Evolutionary conservation across 2,113 vertebrate species (phyloP).

Genomic region (Muntiacus reevesi): DNA sequence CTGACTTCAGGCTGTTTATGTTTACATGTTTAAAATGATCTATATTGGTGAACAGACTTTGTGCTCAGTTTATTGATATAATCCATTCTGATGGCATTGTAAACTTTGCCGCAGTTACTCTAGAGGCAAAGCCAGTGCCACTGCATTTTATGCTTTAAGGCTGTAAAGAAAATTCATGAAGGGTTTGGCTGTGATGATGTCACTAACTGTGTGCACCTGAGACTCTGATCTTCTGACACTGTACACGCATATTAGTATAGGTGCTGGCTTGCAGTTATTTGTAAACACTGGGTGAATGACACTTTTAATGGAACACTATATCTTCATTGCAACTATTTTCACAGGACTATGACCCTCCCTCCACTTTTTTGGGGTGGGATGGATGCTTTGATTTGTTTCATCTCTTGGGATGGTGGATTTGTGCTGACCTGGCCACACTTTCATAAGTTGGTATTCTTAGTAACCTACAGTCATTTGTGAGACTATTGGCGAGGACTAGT

Average conservation of each 20-base stretch:
- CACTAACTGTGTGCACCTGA: not conserved
- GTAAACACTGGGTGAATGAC: not conserved
- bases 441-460: not conserved
- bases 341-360: not conserved
- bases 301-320: not conserved
- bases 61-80: not conserved
- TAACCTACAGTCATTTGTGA: not conserved
- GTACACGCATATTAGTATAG: not conserved
- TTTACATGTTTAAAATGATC: slow-evolving; percentile 30
- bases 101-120: not conserved
- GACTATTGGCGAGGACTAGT: not conserved
- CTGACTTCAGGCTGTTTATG: not conserved
- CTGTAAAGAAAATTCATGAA: not conserved
- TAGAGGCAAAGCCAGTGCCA: not conserved
- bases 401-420: not conserved
- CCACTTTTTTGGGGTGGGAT: not conserved
- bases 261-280: not conserved
- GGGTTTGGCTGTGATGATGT: not conserved
- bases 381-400: not conserved
- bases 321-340: not conserved
- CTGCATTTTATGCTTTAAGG: not conserved
- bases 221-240: not conserved
- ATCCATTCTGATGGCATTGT: not conserved
- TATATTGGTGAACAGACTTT: not conserved
- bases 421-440: not conserved